Base-by-base conservation (phyloP, 2,113 vertebrate genomes). In the Silurus asotus region DNA sequence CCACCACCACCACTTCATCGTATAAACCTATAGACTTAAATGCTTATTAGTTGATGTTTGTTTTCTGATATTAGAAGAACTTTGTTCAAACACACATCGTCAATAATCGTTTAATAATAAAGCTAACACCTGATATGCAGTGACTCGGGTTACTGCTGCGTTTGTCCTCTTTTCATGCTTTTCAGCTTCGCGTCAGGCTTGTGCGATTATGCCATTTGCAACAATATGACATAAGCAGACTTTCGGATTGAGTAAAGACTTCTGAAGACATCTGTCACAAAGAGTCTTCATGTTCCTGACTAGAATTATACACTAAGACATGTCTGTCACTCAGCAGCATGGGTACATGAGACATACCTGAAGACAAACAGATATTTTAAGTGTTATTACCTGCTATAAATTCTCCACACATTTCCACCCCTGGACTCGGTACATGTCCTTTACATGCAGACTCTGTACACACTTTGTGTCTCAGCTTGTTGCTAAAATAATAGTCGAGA, bases 1-100 rank as follows among this genome's bases (percentile, higher is more conserved):
- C 48, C 64, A 80, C 45, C 84, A 88, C 92, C 56, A 19, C 17
- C 15, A 15, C 58, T 79, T 28, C 10, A 25, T 55, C 14, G 4
- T 28, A 25, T 3, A 0, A 56, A 4, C 51, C 37, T 37, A 25
- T n/a, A 56, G 25, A 8, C 2, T 15, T 28, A 37, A n/a, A n/a
- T 8, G 19, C n/a, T 5, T 20, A 37, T 17, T 51, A 51, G 9
- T 6, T 14, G 11, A 6, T 25, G 6, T 13, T 25, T 25, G 17
- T 8, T 58, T 37, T 15, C 2, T 59, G 76, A 6, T 58, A 37
- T 58, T 78, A 2, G 0, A 25, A 28, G 53, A 28, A 17, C 25
- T 25, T 55, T 25, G 23, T 25, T 77, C 11, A 76, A 76, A n/a
- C 20, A n/a, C 49, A 75, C 19, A 53, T 5, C 0, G 49, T 53